phyloP scores from a whole-genome alignment of 2,888 invertebrate species.

The Psylliodes chrysocephalus region DNA sequence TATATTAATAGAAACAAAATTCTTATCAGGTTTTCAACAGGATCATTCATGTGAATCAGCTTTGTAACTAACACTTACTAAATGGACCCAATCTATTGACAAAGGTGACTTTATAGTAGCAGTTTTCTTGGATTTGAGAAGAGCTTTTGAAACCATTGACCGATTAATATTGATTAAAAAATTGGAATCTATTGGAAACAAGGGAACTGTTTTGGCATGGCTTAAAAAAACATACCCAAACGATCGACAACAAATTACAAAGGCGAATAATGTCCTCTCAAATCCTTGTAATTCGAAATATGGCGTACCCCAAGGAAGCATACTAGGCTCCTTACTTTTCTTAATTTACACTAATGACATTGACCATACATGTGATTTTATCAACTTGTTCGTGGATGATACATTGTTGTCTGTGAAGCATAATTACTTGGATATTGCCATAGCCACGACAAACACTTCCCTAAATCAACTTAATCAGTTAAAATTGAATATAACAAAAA shows the following conservation, averaged over 20 bases:
- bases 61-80: conserved; percentile 12
- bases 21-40: background rate
- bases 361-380: no score
- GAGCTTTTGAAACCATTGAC: conserved; percentile 17
- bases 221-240: no score
- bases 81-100: conserved; percentile 20
- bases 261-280: no score
- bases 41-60: conserved; percentile 18
- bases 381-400: no score
- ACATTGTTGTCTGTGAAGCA: no score
- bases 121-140: conserved; percentile 14
- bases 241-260: no score
- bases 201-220: background rate
- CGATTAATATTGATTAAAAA: background rate
- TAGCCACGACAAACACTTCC: no score
- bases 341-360: no score
- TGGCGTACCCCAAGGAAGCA: no score
- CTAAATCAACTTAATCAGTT: background rate
- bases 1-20: conserved; percentile 7
- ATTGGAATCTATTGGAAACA: background rate
- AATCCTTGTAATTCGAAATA: no score
- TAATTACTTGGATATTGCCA: no score
- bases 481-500: background rate
- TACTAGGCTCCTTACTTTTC: no score
- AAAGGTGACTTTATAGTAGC: conserved; percentile 21